Evolutionary conservation across 2,797 vertebrate species (phyloP).

Genomic region (Phaenicophaeus curvirostris): DNA sequence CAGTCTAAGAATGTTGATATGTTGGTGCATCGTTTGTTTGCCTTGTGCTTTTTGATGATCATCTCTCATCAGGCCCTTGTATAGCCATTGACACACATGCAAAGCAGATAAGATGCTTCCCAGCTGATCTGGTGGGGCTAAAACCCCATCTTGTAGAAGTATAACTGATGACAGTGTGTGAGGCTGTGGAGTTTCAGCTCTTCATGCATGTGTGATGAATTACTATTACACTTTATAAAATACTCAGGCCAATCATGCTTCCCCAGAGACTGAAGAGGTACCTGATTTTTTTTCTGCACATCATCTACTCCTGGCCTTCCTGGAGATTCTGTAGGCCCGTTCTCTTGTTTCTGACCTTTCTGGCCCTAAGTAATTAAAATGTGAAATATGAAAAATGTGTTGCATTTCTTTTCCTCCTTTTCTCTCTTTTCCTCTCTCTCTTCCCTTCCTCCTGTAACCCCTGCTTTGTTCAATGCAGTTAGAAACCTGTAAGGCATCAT

Average conservation of each 20-base stretch:
- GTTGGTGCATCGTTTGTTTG: not conserved
- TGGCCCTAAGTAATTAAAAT: constrained; percentile 45
- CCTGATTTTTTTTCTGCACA: constrained; percentile 66
- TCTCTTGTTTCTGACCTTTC: constrained; percentile 71
- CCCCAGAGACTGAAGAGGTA: constrained; percentile 53
- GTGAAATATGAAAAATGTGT: not conserved
- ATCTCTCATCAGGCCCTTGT: not conserved
- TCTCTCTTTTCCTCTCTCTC: rapidly evolving
- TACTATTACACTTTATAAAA: not conserved
- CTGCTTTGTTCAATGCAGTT: not conserved
- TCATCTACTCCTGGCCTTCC: constrained; percentile 67
- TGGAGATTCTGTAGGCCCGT: constrained; percentile 64
- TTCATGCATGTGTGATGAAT: not conserved
- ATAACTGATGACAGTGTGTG: not conserved
- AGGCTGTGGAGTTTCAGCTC: not conserved
- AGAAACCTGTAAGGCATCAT: not conserved
- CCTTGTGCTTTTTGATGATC: not conserved
- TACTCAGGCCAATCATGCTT: constrained; percentile 71
- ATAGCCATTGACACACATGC: not conserved
- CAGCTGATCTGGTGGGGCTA: not conserved
- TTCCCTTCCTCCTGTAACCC: not conserved
- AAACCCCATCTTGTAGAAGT: not conserved
- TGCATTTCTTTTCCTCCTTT: not conserved
- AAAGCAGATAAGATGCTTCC: not conserved
- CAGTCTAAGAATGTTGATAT: rapidly evolving